These are phyloP conservation scores for Tryphoninae sp. DNA, from an alignment of 2,888 invertebrate species.

Conservation along the genomic window DNA sequence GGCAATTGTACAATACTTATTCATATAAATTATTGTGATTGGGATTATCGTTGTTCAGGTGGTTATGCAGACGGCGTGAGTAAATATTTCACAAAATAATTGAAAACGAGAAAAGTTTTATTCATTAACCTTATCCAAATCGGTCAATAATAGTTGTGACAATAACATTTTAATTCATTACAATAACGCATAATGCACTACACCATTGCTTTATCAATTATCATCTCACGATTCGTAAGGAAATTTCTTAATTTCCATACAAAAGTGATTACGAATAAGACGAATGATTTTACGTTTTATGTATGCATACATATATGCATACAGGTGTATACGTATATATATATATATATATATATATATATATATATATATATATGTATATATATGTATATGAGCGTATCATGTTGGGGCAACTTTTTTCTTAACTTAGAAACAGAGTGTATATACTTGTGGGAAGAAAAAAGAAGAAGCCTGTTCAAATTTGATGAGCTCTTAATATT, in stretches of 20 bases:
- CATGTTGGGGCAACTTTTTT: no score
- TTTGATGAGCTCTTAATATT: no score
- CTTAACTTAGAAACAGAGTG: no score
- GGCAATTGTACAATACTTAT: slow-evolving; percentile 16
- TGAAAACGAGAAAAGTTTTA: slow-evolving; percentile 48
- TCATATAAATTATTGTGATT: slow-evolving; percentile 28
- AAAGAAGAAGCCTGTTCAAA: no score
- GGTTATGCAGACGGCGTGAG: neutral
- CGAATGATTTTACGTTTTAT: neutral
- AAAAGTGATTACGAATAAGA: slow-evolving; percentile 25
- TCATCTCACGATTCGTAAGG: slow-evolving; percentile 9
- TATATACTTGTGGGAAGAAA: no score
- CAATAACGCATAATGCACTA: slow-evolving; percentile 40
- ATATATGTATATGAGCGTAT: no score
- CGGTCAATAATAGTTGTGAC: slow-evolving; percentile 36
- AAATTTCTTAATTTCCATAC: slow-evolving; percentile 9
- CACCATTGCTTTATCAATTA: slow-evolving; percentile 27
- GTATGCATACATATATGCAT: neutral
- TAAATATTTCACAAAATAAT: slow-evolving; percentile 19
- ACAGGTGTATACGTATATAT: no score
- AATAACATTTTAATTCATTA: slow-evolving; percentile 47
- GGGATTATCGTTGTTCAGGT: neutral
- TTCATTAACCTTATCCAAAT: slow-evolving; percentile 41
- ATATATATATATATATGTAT: no score
- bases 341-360: no score